Conservation (phyloP, 2,113 vertebrate species). For the Salvator merianae region DNA sequence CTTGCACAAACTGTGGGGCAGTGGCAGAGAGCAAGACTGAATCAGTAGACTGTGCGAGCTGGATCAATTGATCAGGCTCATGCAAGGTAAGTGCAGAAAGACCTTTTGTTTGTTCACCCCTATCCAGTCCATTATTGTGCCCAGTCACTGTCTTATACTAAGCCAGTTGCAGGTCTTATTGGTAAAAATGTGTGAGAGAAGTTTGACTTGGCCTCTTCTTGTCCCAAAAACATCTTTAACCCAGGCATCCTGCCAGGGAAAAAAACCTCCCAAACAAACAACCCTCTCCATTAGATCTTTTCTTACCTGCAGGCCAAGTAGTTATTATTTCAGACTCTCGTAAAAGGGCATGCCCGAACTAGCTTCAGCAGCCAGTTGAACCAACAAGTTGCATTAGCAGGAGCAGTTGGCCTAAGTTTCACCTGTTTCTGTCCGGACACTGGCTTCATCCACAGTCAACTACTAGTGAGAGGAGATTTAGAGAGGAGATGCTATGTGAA, state of each 20-base stretch:
- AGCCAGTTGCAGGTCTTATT: no score
- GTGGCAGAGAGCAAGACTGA: no score
- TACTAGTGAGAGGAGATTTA: conserved; percentile 22
- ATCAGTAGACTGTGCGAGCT: no score
- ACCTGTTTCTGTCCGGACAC: conserved; percentile 40
- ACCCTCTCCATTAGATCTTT: conserved; percentile 53
- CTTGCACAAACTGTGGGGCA: no score
- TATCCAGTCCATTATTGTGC: no score
- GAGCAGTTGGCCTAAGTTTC: conserved; percentile 60
- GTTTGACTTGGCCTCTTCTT: background rate
- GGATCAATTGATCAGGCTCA: no score
- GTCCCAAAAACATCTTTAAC: conserved; percentile 8
- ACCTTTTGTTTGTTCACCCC: no score
- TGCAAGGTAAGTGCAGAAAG: no score
- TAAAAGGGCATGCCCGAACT: conserved; percentile 43
- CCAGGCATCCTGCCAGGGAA: conserved; percentile 38
- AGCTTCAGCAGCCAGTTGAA: conserved; percentile 51
- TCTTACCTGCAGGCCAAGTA: conserved; percentile 48
- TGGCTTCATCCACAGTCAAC: conserved; percentile 25
- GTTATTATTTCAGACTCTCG: conserved; percentile 47
- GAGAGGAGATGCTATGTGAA: conserved; percentile 13
- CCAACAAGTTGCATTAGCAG: conserved; percentile 41
- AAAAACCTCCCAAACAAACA: conserved; percentile 32
- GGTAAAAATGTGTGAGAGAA: background rate
- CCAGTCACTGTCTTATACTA: no score